Evolutionary conservation across 2,797 vertebrate genomes (phyloP).

Genomic region (Neostethus bicornis): DNA sequence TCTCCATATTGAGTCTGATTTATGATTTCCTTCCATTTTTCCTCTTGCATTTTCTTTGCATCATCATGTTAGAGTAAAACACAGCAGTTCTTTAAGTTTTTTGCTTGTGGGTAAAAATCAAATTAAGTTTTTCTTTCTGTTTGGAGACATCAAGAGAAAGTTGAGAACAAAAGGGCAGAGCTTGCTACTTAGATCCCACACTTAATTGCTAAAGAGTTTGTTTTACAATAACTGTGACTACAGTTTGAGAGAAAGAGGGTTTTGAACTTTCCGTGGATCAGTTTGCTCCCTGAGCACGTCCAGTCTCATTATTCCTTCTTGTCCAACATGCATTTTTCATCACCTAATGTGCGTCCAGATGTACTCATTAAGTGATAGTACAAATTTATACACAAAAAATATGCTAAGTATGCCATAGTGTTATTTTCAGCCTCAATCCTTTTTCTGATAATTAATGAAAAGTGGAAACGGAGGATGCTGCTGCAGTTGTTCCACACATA

Average conservation of each 20-base stretch:
- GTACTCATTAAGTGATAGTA: constrained; percentile 7
- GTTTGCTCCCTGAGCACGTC: neutral
- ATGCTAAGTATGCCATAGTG: neutral
- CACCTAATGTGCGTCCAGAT: neutral
- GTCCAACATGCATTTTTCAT: constrained; percentile 11
- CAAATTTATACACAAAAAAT: neutral
- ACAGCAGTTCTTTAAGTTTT: neutral
- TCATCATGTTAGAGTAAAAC: neutral
- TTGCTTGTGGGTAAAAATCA: neutral
- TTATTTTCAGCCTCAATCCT: neutral
- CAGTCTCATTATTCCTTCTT: constrained; percentile 20
- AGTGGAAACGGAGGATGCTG: neutral
- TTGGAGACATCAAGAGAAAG: neutral
- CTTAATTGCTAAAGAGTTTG: constrained; percentile 1
- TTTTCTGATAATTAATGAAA: constrained; percentile 6
- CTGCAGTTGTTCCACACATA: neutral
- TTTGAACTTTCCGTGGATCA: constrained; percentile 15
- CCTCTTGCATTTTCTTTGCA: neutral
- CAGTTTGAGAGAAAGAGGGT: neutral
- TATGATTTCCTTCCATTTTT: neutral
- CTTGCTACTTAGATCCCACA: constrained; percentile 6
- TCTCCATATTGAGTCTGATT: neutral
- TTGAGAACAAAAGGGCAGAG: constrained; percentile 1
- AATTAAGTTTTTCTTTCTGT: neutral
- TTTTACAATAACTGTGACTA: constrained; percentile 14